Base-by-base conservation (phyloP, 2,113 vertebrate species). In the Gopherus evgoodei region DNA sequence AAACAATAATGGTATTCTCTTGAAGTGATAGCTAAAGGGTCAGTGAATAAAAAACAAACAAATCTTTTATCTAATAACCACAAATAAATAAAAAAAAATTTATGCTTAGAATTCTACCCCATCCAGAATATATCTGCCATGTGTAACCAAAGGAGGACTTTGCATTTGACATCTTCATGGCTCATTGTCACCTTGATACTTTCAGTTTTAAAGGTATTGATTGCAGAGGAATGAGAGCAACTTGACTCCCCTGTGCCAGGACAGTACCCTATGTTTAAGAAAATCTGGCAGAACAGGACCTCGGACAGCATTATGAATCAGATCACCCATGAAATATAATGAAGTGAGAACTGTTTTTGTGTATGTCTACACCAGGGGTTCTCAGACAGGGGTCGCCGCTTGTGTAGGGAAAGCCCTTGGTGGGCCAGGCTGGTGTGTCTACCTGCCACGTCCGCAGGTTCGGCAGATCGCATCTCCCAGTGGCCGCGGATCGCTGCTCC, bases 161-260 rank as follows among this genome's bases (percentile, higher is more conserved):
- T 0, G 2, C 1, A 3, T 13, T n/a, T 82, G 12, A 3, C 38
- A 14, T 0, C 84, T 93, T 59, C n/a, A 5, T 35, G 80, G 6
- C 13, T 65, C 59, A 19, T 69, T n/a, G 35, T n/a, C 35, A 69
- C 35, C 35, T 17, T 17, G 16, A 69, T 21, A 17, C 8, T 69
- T 69, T 59, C 57, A 69, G 62, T 65, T 42, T 44, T 25, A 44
- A 75, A 44, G 38, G 11, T 14, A 76, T 25, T 42, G 72, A 42
- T 25, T 75, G 22, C 9, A 21, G 24, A 76, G 38, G 24, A 76
- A 27, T 44, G 24, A 76, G 5, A 22, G 42, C 11, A 76, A 44
- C 21, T 22, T 27, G 72, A 76, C 24, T 24, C 16, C 11, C 24
- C 24, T 24, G 11, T 76, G 22, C 3, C 21, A 75, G 38, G 38